A percentile compares a stretch with the other conserved stretches of the same genome.
Evolutionary conservation across 1,140 invertebrate genomes (phyloP).

Genomic region (Asobara japonica): DNA sequence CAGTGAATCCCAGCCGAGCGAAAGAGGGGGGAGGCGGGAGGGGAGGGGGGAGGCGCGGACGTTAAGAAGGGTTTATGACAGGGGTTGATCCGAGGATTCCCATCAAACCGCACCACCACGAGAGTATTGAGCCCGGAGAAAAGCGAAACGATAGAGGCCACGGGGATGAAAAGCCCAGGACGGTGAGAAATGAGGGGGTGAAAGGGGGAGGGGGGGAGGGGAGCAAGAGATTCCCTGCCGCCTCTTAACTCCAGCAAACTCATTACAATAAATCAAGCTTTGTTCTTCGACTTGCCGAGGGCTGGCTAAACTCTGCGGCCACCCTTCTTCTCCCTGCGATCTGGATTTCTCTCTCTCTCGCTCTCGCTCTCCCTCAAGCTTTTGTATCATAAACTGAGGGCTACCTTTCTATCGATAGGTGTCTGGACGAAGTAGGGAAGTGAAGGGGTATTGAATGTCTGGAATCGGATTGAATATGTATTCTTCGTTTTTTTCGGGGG

Average conservation of each 20-base stretch:
- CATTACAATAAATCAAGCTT: constrained; percentile 69
- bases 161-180: constrained; percentile 34
- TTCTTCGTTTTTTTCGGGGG: too few relatives aligned
- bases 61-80: constrained; percentile 68
- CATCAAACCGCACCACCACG: constrained; percentile 61
- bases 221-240: constrained; percentile 33
- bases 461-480: too few relatives aligned
- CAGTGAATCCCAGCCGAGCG: too few relatives aligned
- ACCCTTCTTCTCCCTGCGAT: constrained; percentile 42
- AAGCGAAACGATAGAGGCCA: constrained; percentile 16
- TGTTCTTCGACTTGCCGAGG: constrained; percentile 63
- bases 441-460: too few relatives aligned
- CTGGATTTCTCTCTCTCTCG: neutral
- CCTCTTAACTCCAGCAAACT: constrained; percentile 67
- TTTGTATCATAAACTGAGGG: constrained; percentile 6
- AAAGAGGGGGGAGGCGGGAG: constrained; percentile 24
- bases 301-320: constrained; percentile 61
- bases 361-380: too few relatives aligned
- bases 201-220: constrained; percentile 16
- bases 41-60: constrained; percentile 44
- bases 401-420: neutral
- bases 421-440: too few relatives aligned
- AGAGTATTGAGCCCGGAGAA: constrained; percentile 58
- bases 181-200: constrained; percentile 39
- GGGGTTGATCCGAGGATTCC: constrained; percentile 64